A percentile compares a stretch with the other conserved stretches of the same genome.
These are phyloP conservation scores for Alitta virens DNA, from an alignment of 2,888 invertebrate genomes.

Conservation along the genomic window DNA sequence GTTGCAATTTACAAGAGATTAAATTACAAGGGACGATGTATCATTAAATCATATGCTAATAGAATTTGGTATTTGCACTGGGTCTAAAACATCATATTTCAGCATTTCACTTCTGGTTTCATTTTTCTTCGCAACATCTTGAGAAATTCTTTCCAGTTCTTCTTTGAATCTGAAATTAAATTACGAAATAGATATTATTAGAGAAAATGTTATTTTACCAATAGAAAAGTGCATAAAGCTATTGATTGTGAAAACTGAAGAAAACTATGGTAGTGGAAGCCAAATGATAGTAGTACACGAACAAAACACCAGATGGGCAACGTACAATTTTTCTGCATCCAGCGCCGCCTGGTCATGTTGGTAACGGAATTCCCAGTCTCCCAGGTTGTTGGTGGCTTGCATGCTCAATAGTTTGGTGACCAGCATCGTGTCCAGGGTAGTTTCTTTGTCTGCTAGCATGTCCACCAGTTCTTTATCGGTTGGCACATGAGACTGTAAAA, in stretches of 20 bases:
- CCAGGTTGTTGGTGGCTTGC: conserved; percentile 44
- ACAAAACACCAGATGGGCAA: conserved; percentile 6
- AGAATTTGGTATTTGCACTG: conserved; percentile 57
- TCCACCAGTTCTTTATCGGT: conserved; percentile 49
- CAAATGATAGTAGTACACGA: too few relatives aligned
- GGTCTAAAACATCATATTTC: conserved; percentile 55
- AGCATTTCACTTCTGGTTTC: conserved; percentile 37
- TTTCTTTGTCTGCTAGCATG: conserved; percentile 43
- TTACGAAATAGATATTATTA: too few relatives aligned
- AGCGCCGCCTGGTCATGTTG: conserved; percentile 48
- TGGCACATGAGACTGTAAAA: conserved; percentile 27
- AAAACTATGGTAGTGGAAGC: too few relatives aligned
- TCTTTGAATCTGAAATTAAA: conserved; percentile 44
- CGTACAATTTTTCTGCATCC: conserved; percentile 47
- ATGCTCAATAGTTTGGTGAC: conserved; percentile 49
- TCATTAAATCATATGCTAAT: conserved; percentile 54
- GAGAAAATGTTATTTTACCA: too few relatives aligned
- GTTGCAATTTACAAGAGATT: too few relatives aligned
- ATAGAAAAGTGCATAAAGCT: too few relatives aligned
- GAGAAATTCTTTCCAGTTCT: conserved; percentile 48
- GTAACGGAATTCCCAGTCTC: conserved; percentile 52
- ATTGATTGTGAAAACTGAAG: too few relatives aligned
- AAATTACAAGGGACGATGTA: too few relatives aligned
- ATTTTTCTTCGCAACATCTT: conserved; percentile 52
- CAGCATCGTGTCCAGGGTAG: conserved; percentile 50